Percentiles rank a stretch among this genome's conserved stretches.
These are phyloP conservation scores for Kryptolebias marmoratus DNA, from an alignment of 2,113 vertebrate genomes.

Conservation along the genomic window DNA sequence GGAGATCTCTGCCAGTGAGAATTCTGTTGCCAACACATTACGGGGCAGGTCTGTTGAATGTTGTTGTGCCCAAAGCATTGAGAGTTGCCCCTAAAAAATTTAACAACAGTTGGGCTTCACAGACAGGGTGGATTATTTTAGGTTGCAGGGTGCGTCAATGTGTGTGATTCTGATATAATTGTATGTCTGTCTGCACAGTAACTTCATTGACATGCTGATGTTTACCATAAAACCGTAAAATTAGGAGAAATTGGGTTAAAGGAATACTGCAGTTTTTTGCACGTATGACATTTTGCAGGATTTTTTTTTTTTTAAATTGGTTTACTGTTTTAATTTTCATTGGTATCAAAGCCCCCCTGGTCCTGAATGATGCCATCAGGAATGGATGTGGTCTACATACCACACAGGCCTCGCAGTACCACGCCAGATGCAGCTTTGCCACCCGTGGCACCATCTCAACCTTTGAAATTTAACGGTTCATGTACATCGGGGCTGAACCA, in stretches of 20 bases:
- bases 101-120: background rate
- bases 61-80: background rate
- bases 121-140: background rate
- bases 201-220: too few species aligned
- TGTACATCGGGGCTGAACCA: slow-evolving; percentile 74
- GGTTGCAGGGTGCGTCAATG: background rate
- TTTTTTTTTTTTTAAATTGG: slow-evolving; percentile 1
- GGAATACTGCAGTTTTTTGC: background rate
- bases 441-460: slow-evolving; percentile 79
- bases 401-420: slow-evolving; percentile 61
- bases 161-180: background rate
- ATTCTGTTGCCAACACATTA: slow-evolving; percentile 1
- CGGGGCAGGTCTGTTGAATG: slow-evolving; percentile 21
- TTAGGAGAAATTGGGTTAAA: background rate
- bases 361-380: slow-evolving; percentile 74
- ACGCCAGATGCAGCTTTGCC: slow-evolving; percentile 79
- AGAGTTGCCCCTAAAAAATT: slow-evolving; percentile 4
- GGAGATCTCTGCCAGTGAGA: slow-evolving; percentile 18
- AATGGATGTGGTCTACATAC: slow-evolving; percentile 77
- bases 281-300: slow-evolving; percentile 8
- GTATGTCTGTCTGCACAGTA: background rate
- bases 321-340: slow-evolving; percentile 48
- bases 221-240: background rate
- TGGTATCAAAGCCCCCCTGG: slow-evolving; percentile 64
- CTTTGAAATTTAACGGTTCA: slow-evolving; percentile 81